These are phyloP conservation scores for Thymelicus lineola DNA, from an alignment of 2,888 invertebrate species.

Conservation along the genomic window DNA sequence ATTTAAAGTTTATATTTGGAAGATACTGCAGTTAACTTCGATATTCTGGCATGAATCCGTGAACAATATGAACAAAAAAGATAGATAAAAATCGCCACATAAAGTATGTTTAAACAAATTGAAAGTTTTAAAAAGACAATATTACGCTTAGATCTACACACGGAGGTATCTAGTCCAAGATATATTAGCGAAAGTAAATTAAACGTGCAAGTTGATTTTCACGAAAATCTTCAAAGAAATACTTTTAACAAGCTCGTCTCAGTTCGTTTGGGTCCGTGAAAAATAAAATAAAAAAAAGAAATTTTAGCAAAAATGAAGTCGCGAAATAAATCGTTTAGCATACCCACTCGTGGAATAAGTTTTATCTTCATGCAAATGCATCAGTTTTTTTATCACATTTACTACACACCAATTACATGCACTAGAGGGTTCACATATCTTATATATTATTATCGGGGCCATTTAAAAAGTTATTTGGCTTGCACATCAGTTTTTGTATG, in stretches of 20 bases:
- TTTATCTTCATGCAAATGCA: constrained; percentile 18
- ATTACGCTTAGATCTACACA: constrained; percentile 15
- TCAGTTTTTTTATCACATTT: constrained; percentile 27
- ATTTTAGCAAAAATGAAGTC: constrained; percentile 22
- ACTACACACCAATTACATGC: constrained; percentile 38
- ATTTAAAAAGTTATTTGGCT: constrained; percentile 12
- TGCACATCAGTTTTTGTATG: neutral
- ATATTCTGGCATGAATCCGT: neutral
- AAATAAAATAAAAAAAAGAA: constrained; percentile 8
- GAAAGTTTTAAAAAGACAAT: neutral
- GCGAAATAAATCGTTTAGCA: constrained; percentile 30
- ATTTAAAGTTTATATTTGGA: too few relatives aligned
- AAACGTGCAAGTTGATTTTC: constrained; percentile 26
- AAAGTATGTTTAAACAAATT: neutral
- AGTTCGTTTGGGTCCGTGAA: neutral
- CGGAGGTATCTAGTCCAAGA: constrained; percentile 14
- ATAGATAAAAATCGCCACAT: neutral
- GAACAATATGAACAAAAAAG: neutral
- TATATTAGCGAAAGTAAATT: constrained; percentile 21
- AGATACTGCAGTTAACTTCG: neutral
- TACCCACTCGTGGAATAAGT: constrained; percentile 27
- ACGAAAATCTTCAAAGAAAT: constrained; percentile 6
- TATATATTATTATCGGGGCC: constrained; percentile 7
- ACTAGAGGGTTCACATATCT: constrained; percentile 29
- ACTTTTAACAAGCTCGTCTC: constrained; percentile 6